A percentile compares a stretch with the other conserved stretches of the same genome.
phyloP scores from a whole-genome alignment of 2,113 vertebrate genomes.

The Rattus norvegicus region DNA sequence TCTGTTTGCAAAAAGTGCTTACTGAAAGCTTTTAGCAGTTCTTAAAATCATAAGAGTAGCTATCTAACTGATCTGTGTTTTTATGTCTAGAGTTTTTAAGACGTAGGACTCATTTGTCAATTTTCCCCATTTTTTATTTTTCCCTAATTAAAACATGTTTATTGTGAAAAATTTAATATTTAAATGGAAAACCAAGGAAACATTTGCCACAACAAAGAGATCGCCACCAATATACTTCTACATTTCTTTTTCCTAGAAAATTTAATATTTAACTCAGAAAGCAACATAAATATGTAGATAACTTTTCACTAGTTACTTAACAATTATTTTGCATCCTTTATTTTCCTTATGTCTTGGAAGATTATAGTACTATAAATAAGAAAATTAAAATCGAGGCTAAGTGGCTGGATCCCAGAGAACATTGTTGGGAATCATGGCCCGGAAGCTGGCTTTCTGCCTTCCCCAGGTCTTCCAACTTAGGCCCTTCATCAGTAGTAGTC shows the following conservation, averaged over 20 bases:
- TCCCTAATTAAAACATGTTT: not conserved
- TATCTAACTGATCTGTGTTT: not conserved
- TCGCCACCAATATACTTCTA: not conserved
- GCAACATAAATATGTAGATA: not conserved
- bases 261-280: not conserved
- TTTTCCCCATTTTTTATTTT: not conserved
- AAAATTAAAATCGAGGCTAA: not conserved
- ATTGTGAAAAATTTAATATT: slow-evolving; percentile 25
- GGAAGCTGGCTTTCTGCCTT: not conserved
- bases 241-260: slow-evolving; percentile 4
- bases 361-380: not conserved
- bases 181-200: not conserved
- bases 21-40: not conserved
- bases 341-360: not conserved
- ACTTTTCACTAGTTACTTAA: not conserved
- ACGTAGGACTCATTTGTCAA: not conserved
- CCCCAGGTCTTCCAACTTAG: not conserved
- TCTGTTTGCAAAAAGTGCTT: not conserved
- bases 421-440: not conserved
- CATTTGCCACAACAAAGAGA: not conserved
- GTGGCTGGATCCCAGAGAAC: not conserved
- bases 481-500: not conserved
- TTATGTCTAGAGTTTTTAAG: not conserved
- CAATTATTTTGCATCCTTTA: not conserved
- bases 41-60: slow-evolving; percentile 25